Percentiles rank a stretch among this genome's conserved stretches.
Conservation (phyloP, 2,888 invertebrate genomes). For the Germaria angustata region DNA sequence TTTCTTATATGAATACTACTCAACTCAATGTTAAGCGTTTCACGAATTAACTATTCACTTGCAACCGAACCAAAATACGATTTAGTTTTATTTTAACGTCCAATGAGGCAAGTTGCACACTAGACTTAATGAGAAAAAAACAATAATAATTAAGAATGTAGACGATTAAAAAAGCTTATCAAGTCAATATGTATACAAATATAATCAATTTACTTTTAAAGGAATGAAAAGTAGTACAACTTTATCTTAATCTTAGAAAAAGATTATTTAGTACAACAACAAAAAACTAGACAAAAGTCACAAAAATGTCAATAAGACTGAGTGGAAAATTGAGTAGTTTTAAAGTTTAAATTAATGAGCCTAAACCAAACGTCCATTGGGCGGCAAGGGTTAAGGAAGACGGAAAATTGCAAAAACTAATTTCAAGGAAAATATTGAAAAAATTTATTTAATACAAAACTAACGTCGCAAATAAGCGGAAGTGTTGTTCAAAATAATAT, state of each 20-base stretch:
- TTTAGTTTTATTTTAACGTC: conserved; percentile 54
- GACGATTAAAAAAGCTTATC: conserved; percentile 17
- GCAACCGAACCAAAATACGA: conserved; percentile 15
- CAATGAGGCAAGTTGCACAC: conserved; percentile 30
- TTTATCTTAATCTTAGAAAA: conserved; percentile 27
- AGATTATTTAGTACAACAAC: conserved; percentile 13
- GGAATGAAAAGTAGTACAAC: conserved; percentile 33
- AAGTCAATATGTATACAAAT: conserved; percentile 31
- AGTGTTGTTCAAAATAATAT: conserved; percentile 14
- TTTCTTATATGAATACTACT: conserved; percentile 13
- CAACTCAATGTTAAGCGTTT: conserved; percentile 7
- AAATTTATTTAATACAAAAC: neutral
- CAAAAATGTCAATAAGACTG: conserved; percentile 11
- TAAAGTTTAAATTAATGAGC: conserved; percentile 22
- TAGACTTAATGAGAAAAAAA: neutral
- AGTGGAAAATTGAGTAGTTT: conserved; percentile 25
- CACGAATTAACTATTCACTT: conserved; percentile 4
- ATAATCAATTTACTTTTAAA: neutral
- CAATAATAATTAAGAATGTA: neutral
- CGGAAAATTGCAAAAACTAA: neutral
- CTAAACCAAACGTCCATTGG: neutral
- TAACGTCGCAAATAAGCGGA: conserved; percentile 1
- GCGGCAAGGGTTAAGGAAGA: neutral
- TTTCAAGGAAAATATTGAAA: neutral
- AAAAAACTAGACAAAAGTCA: neutral